Base-by-base conservation (phyloP, 2,113 vertebrate species). In the Nymphicus hollandicus region DNA sequence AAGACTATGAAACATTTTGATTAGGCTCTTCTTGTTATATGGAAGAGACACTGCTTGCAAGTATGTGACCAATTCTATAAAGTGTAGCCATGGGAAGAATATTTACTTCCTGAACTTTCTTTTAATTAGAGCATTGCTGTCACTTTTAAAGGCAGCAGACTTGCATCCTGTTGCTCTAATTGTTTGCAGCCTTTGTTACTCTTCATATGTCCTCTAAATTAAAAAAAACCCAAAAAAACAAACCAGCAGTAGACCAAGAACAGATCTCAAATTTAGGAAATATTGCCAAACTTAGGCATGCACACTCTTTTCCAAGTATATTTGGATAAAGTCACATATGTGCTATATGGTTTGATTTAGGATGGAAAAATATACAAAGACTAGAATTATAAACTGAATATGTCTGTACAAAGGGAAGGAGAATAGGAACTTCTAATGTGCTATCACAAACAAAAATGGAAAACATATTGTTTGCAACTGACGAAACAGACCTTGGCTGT, bases 381-480 rank as follows among this genome's bases (percentile, higher is more conserved):
- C 13, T 83, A 77, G 44, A 95, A 66, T 77, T 83, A 39, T 27
- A 95, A 58, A 65, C 23, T 43, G 22, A 80, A 10, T 46, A 66
- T 1, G 1, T n/a, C 41, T 70, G 16, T 29, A 31, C 39, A 73
- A 80, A 81, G 14, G 9, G 66, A 81, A 76, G 11, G 22, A 27
- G 43, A 86, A 88, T 52, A 18, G 71, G 73, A 95, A 37, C 33
- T 81, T 93, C 89, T 63, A 86, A 76, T 53, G 37, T 87, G 27
- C 61, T 84, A 60, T 74, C 66, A 94, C 81, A 96, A 96, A 87
- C n/a, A 72, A 68, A 73, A 91, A n/a, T 29, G 41, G 20, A 91
- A 93, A 91, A 50, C 29, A 76, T 50, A 88, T 43, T 81, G 44
- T 91, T 95, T 94, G 83, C 33, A 94, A 88, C 33, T 55, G 53